Conservation (phyloP, 2,888 invertebrate genomes). For the Hypomecis punctinalis region DNA sequence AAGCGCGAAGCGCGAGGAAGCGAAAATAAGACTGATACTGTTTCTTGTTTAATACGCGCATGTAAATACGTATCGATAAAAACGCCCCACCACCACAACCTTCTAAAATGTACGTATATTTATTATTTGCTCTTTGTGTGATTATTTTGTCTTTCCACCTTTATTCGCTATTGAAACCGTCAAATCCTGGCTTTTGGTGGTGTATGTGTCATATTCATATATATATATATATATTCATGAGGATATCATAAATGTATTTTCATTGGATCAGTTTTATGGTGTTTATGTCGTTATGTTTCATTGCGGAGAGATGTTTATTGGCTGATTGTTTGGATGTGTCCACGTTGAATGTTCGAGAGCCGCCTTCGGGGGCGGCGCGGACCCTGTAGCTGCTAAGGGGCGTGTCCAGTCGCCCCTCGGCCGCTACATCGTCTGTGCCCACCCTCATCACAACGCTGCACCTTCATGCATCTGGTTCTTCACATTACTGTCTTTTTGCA, state of each 20-base stretch:
- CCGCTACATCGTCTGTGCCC: conserved; percentile 74
- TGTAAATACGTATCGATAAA: conserved; percentile 95
- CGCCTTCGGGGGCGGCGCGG: conserved; percentile 54
- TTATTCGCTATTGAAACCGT: conserved; percentile 1
- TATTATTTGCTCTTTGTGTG: conserved; percentile 25
- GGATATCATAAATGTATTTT: conserved; percentile 2
- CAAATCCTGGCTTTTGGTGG: conserved; percentile 9
- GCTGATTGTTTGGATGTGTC: conserved; percentile 18
- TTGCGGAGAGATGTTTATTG: not conserved
- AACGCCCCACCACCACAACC: conserved; percentile 92
- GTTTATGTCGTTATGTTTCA: not conserved
- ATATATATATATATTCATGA: conserved; percentile 2
- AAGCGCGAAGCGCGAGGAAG: conserved; percentile 97
- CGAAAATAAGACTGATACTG: conserved; percentile 98
- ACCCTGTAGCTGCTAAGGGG: conserved; percentile 85
- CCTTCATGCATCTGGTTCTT: conserved; percentile 45
- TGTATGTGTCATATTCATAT: conserved; percentile 6
- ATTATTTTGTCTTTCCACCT: not conserved
- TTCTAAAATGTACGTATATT: conserved; percentile 81
- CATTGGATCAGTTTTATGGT: not conserved
- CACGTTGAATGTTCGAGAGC: conserved; percentile 24
- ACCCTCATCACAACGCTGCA: conserved; percentile 46
- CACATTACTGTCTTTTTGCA: conserved; percentile 45
- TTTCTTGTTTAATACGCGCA: conserved; percentile 97
- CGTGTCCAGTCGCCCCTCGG: conserved; percentile 68